Evolutionary conservation across 2,113 vertebrate genomes (phyloP).

Genomic region (Laticauda colubrina): DNA sequence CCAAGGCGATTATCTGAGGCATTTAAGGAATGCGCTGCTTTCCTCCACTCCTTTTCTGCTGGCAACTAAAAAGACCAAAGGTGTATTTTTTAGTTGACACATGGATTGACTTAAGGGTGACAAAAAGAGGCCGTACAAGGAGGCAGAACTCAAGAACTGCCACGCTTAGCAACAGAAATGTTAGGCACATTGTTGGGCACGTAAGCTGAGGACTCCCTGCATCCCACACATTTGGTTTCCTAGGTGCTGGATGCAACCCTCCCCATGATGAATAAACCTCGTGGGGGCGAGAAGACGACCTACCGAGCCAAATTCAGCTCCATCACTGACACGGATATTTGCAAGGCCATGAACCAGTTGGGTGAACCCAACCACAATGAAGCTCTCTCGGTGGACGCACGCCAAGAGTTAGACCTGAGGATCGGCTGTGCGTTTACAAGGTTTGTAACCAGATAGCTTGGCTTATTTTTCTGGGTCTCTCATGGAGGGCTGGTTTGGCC

Average conservation of each 20-base stretch:
- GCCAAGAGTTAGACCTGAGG: constrained; percentile 94
- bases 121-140: too few species aligned
- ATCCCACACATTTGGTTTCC: neutral
- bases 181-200: too few species aligned
- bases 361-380: constrained; percentile 92
- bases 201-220: too few species aligned
- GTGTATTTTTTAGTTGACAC: too few species aligned
- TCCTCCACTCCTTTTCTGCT: too few species aligned
- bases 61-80: too few species aligned
- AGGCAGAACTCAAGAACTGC: too few species aligned
- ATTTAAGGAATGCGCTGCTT: too few species aligned
- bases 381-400: constrained; percentile 91
- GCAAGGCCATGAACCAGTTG: constrained; percentile 86
- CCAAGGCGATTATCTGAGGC: too few species aligned
- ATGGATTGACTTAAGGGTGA: too few species aligned
- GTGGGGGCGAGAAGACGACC: constrained; percentile 68
- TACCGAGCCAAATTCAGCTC: constrained; percentile 96
- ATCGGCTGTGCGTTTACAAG: constrained; percentile 97
- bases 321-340: constrained; percentile 95
- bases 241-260: constrained; percentile 90
- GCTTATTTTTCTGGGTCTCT: neutral
- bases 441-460: constrained; percentile 60
- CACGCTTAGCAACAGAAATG: too few species aligned
- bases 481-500: neutral
- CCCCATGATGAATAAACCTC: constrained; percentile 83